Evolutionary conservation across 2,888 invertebrate species (phyloP), one percentile per base, ranked within the genome.

Genomic region (Chloroclystis v-ata): DNA sequence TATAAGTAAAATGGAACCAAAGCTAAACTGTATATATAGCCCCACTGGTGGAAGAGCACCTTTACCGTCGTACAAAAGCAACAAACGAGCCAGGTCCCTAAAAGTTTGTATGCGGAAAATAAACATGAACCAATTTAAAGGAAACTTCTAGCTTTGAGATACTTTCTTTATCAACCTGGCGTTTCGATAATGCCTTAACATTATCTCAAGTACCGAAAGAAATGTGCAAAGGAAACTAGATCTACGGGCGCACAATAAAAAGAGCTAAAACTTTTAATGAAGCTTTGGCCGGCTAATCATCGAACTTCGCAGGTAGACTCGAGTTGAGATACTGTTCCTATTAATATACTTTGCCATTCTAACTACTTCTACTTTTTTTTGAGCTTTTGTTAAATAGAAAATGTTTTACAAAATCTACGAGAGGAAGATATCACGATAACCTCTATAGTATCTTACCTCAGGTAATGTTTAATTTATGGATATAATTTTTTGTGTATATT

Each of bases 211-310:
- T 2, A 35, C 20, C 35, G 7, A 20, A 24, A 35, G 35, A 35
- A 24, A 24, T 35, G 35, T 35, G 16, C 10, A 24, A 6, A 35
- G 35, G 20, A 32, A 35, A 35, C 32, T 16, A 33, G 32, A 14
- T 16, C 16, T 7, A 20, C 20, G 10, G 0, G 20, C 5, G 33
- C 11, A 10, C 33, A 35, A 16, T 20, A 35, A 35, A 45, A 45
- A 16, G 24, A 39, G 39, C 10, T 33, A 28, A 28, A 52, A 56
- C 50, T 56, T 56, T 52, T 56, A 56, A 56, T 56, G 56, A 53
- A 50, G 49, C 46, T 35, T 46, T 44, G 47, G 48, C 42, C 44
- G 32, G 50, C 50, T 55, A 52, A 56, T 56, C 46, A 54, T 47
- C 43, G 38, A 54, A 54, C 50, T 54, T 48, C 48, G 28, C 25